Base-by-base conservation (phyloP, 2,888 invertebrate genomes). In the Athalia cordata region DNA sequence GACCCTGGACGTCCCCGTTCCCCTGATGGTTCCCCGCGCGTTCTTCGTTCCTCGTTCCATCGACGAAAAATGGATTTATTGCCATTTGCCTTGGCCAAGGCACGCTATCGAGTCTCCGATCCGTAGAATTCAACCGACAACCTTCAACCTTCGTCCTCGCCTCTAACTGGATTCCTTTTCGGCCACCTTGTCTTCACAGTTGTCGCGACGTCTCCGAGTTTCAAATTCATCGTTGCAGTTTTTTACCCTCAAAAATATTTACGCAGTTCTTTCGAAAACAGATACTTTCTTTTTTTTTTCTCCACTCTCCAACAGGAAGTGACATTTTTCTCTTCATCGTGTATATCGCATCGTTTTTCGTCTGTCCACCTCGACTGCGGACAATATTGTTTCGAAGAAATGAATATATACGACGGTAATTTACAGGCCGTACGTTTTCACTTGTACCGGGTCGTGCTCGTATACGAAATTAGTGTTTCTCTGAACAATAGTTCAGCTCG, bases 31-130 rank as follows among this genome's bases (percentile, higher is more conserved):
- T 61, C 59, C 59, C 62, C 66, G 45, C 81, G 85, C 62, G 55
- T 62, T 45, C 75, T 59, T 47, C 64, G 70, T 50, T 64, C 62
- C 78, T 88, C 13, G 64, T 78, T 89, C 89, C 90, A 90, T 90
- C 90, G 89, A 89, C 89, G 89, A 87, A 90, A 90, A 90, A 90
- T 90, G 90, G 90, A 90, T 90, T 90, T 90, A 90, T 90, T 89
- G 90, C 90, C 88, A 88, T 88, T 87, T 88, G 89, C 89, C 88
- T 89, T 89, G 89, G 90, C 90, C 89, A 89, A 89, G 89, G 90
- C 90, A 90, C 89, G 90, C 90, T 90, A 90, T 90, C 90, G 88
- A 89, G 88, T 87, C 90, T 88, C 89, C 89, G 90, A 90, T 90
- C 90, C 90, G 86, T 90, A 87, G 88, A 87, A 88, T 86, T 87